Base-by-base conservation (phyloP, 2,888 invertebrate species). In the Stenurella melanura region DNA sequence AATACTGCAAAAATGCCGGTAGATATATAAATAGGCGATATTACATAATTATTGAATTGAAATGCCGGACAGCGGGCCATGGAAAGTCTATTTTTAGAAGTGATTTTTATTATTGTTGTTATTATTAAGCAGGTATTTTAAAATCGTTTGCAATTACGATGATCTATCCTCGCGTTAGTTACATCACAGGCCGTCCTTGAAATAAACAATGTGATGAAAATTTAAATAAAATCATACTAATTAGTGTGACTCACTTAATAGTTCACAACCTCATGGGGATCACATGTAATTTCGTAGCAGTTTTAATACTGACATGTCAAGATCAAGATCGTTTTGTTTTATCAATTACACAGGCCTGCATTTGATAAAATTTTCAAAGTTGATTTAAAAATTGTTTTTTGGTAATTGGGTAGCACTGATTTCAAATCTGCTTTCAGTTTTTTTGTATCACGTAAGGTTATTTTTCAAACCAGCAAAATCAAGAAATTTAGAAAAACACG, bases 111-210 rank as follows among this genome's bases (percentile, higher is more conserved):
- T 78, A 70, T 38, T 74, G 58, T 61, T 68, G 42, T 61, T 61
- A 69, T 69, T 74, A 60, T 70, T 60, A 60, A 68, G 60, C 42
- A 30, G 61, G 42, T 60, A 38, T 21, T 38, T 68, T 74, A 42
- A 67, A 57, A 68, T 68, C 50, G 69, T 74, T 61, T 50, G 56
- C 61, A 61, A 74, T 21, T 72, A 54, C 34, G 54, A 68, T 69
- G 56, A 74, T 68, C 61, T 74, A 68, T 74, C 74, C 60, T 68
- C 21, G n/a, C 26, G 61, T 26, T 19, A 72, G 64, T 77, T 80
- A 78, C 80, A 78, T 80, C 77, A 80, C 73, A 67, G 68, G 34
- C n/a, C 61, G 74, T 60, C 80, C 80, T 80, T 80, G 77, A 72
- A 70, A 67, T 50, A 50, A 61, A 68, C 78, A 75, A 66, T 72